Conservation (phyloP, 2,888 invertebrate genomes). For the Eupithecia dodoneata region DNA sequence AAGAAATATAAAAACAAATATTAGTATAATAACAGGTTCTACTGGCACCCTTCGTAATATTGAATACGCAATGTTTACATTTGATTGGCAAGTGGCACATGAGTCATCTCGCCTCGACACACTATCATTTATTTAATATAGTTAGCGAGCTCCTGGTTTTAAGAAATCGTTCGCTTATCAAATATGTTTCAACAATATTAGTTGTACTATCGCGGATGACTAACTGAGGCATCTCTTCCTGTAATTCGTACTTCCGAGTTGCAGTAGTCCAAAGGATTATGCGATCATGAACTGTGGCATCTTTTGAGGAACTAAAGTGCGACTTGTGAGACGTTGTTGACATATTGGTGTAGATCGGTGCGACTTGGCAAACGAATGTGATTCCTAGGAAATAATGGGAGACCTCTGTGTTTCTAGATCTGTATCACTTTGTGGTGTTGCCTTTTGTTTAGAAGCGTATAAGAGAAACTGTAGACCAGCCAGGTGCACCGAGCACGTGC, state of each 20-base stretch:
- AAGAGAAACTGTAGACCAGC: no score
- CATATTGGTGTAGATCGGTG: background rate
- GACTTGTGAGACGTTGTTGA: background rate
- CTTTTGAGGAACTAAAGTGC: background rate
- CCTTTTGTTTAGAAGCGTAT: no score
- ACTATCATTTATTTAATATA: background rate
- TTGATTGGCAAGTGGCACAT: background rate
- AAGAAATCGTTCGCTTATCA: background rate
- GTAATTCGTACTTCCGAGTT: background rate
- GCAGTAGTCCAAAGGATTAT: background rate
- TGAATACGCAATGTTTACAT: background rate
- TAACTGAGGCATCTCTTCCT: background rate
- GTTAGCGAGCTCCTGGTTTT: background rate
- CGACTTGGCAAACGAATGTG: background rate
- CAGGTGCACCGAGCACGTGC: no score
- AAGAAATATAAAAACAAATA: no score
- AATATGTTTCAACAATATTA: background rate
- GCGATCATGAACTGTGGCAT: background rate
- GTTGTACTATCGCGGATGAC: background rate
- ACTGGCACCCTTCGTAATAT: background rate
- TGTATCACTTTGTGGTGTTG: no score
- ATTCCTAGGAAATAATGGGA: no score
- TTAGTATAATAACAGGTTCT: background rate
- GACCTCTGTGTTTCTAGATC: no score
- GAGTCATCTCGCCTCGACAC: background rate